Evolutionary conservation across 1,140 invertebrate species (phyloP).

Genomic region (Temnothorax curvispinosus): DNA sequence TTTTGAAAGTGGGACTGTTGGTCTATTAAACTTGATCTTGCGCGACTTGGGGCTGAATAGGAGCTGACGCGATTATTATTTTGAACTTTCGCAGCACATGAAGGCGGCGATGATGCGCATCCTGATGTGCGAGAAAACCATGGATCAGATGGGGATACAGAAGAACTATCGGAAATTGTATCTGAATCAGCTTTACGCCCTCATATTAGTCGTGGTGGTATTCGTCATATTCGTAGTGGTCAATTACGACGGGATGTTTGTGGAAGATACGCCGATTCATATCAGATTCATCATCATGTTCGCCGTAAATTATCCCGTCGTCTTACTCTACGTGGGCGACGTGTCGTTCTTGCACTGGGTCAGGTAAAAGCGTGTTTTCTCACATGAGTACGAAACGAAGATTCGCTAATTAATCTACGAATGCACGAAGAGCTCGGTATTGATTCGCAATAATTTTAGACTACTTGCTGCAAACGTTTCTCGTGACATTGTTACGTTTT

Average conservation of each 20-base stretch:
- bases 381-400: background rate
- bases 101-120: constrained; percentile 28
- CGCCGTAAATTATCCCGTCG: constrained; percentile 10
- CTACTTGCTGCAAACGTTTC: background rate
- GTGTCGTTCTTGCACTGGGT: constrained; percentile 64
- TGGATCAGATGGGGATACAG: constrained; percentile 62
- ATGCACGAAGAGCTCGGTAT: background rate
- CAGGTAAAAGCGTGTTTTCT: constrained; percentile 51
- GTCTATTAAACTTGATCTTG: background rate
- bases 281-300: constrained; percentile 7
- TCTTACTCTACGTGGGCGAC: constrained; percentile 37
- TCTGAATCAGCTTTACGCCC: background rate
- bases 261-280: background rate
- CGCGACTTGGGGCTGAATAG: background rate
- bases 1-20: background rate
- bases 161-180: constrained; percentile 35
- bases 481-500: background rate
- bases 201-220: background rate
- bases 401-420: background rate
- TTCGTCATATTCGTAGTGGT: background rate
- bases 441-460: background rate
- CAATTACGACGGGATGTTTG: background rate
- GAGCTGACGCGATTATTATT: background rate
- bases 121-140: constrained; percentile 32
- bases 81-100: constrained; percentile 16